Percentiles rank a stretch among this genome's conserved stretches.
These are phyloP conservation scores for Myotis myotis DNA, from an alignment of 2,797 vertebrate species.

Conservation along the genomic window DNA sequence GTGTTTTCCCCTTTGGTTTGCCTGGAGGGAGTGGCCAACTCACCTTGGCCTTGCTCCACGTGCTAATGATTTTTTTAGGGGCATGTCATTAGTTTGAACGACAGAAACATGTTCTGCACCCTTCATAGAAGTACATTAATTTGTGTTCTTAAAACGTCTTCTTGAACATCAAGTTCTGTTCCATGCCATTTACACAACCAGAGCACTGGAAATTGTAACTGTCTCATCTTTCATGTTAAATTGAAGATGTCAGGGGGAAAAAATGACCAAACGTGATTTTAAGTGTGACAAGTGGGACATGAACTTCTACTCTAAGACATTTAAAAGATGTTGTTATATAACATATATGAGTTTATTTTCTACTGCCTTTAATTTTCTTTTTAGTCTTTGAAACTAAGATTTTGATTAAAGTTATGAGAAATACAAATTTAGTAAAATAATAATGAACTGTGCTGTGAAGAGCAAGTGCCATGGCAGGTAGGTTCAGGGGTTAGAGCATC, in stretches of 20 bases:
- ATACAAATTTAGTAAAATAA: not conserved
- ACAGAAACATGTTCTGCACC: slow-evolving; percentile 30
- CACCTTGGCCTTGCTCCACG: not conserved
- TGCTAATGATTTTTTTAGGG: slow-evolving; percentile 42
- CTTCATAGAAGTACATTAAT: slow-evolving; percentile 48
- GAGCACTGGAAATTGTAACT: not conserved
- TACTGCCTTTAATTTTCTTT: not conserved
- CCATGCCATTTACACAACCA: slow-evolving; percentile 4
- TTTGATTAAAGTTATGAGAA: not conserved
- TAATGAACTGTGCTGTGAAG: not conserved
- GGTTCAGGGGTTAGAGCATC: too few species aligned
- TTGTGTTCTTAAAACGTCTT: slow-evolving; percentile 51
- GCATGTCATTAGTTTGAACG: slow-evolving; percentile 24
- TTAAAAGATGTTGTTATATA: not conserved
- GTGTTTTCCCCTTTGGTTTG: not conserved
- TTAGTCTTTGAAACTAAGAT: not conserved
- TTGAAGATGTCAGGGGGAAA: not conserved
- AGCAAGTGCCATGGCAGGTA: not conserved
- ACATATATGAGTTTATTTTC: not conserved
- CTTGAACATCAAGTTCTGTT: slow-evolving; percentile 38
- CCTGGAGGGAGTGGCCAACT: not conserved
- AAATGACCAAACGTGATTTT: not conserved
- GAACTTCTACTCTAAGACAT: not conserved
- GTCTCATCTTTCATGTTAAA: slow-evolving; percentile 24
- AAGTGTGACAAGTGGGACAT: not conserved